Percentiles rank a stretch among this genome's conserved stretches.
Conservation (phyloP, 2,113 vertebrate species). For the Excalfactoria chinensis region DNA sequence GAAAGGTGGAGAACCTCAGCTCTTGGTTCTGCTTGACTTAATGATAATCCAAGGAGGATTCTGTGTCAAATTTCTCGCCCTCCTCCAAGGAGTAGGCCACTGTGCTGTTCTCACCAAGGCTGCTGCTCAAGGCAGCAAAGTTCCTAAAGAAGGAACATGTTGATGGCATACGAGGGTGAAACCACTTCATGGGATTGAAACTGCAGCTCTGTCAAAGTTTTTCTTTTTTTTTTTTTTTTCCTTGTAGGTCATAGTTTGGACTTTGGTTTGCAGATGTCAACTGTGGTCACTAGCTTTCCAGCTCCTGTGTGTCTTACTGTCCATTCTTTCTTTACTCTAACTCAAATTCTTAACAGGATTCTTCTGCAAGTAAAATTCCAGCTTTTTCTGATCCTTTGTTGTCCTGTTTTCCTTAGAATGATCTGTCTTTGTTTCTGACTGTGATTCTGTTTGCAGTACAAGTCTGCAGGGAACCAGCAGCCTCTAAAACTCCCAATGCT, state of each 20-base stretch:
- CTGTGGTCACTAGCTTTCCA: neutral
- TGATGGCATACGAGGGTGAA: neutral
- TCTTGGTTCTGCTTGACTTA: conserved; percentile 35
- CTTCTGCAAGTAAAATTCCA: neutral
- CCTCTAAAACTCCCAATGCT: neutral
- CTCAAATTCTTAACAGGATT: neutral
- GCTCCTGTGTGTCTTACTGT: neutral
- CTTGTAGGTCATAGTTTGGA: neutral
- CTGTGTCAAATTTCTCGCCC: neutral
- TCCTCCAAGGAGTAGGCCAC: neutral
- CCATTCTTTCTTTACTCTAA: neutral
- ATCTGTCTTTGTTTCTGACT: neutral
- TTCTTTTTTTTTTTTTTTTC: neutral
- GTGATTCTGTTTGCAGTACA: neutral
- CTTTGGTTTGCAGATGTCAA: neutral
- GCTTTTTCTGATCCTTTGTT: neutral
- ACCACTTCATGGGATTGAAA: neutral
- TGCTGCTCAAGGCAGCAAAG: neutral
- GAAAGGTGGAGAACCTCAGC: neutral
- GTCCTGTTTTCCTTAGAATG: neutral
- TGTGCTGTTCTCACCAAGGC: neutral
- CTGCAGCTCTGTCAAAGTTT: neutral
- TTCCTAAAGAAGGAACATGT: neutral
- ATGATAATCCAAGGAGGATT: conserved; percentile 45
- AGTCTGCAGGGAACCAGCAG: conserved; percentile 1